Evolutionary conservation across 2,888 invertebrate genomes (phyloP), one percentile per base, ranked within the genome.

Genomic region (Gonocerus acuteangulatus): DNA sequence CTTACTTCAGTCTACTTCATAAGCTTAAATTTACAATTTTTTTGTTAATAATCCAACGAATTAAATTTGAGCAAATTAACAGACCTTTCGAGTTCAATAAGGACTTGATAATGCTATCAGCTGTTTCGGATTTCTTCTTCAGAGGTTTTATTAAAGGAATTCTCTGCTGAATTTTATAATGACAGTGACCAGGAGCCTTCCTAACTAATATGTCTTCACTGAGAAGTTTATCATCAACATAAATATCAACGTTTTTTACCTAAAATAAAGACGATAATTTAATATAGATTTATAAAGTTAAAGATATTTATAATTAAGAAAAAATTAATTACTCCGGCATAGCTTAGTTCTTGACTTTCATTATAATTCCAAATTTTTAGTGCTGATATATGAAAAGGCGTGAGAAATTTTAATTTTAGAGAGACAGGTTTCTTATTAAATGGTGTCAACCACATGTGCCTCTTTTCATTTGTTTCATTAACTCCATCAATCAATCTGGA

Each of bases 291-390:
- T 27, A 4, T 27, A n/a, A n/a, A n/a, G 27, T 27, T 27, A 6
- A 27, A 9, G 9, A 27, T 27, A 27, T 27, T 27, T 27, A 6
- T 27, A 27, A 27, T 27, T 44, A 18, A 18, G n/a, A 2, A 11
- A n/a, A 19, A 39, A 39, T 78, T 75, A 69, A 79, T 78, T 54
- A 79, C 84, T 52, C 85, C 85, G 45, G 79, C 79, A 70, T 83
- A 83, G 15, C 83, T 80, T 27, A 80, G 71, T 67, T 89, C 88
- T 69, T 83, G 77, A 67, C 80, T 83, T 60, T 82, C 83, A 73
- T 90, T 90, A 75, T 89, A 90, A 74, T 90, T 90, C 89, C 89
- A 90, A 48, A 90, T 70, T 52, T 84, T 79, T 22, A 90, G 48
- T 15, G 69, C 69, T 27, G 70, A 69, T 22, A 71, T 67, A 61